These are phyloP conservation scores for Furcula furcula DNA, from an alignment of 2,888 invertebrate genomes.

Conservation along the genomic window DNA sequence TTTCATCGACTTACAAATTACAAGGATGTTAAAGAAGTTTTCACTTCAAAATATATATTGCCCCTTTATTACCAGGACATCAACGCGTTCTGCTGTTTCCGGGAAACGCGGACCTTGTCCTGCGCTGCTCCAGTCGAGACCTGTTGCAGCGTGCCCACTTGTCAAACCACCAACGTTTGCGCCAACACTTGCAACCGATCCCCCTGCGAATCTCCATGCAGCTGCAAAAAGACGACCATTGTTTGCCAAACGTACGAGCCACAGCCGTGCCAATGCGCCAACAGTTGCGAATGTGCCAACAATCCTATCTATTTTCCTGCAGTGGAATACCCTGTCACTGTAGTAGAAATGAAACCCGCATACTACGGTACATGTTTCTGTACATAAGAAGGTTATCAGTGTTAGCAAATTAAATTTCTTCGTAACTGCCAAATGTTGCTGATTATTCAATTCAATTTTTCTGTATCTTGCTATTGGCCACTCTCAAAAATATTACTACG, in stretches of 20 bases:
- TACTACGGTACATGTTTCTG: too few relatives aligned
- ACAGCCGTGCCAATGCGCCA: conserved; percentile 6
- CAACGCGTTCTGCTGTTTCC: conserved; percentile 37
- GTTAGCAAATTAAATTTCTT: too few relatives aligned
- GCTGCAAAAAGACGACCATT: conserved; percentile 1
- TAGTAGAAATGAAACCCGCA: conserved; percentile 43
- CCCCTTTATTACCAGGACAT: conserved; percentile 35
- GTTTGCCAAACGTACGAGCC: not conserved
- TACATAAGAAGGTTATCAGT: too few relatives aligned
- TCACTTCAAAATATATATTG: too few relatives aligned
- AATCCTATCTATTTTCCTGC: conserved; percentile 52
- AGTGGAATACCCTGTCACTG: conserved; percentile 49
- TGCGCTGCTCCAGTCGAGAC: conserved; percentile 9
- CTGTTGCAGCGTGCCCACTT: not conserved
- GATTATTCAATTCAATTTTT: too few relatives aligned
- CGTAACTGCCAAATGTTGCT: too few relatives aligned
- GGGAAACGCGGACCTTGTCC: conserved; percentile 29
- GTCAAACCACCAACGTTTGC: conserved; percentile 19
- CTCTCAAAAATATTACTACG: too few relatives aligned
- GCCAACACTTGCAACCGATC: conserved; percentile 15
- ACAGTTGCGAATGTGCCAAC: conserved; percentile 7
- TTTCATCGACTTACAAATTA: too few relatives aligned
- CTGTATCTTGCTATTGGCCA: too few relatives aligned
- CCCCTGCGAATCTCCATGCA: conserved; percentile 20
- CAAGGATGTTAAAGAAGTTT: too few relatives aligned